A percentile compares a stretch with the other conserved stretches of the same genome.
phyloP scores from a whole-genome alignment of 2,888 invertebrate genomes.

The Acanthosoma haemorrhoidale region DNA sequence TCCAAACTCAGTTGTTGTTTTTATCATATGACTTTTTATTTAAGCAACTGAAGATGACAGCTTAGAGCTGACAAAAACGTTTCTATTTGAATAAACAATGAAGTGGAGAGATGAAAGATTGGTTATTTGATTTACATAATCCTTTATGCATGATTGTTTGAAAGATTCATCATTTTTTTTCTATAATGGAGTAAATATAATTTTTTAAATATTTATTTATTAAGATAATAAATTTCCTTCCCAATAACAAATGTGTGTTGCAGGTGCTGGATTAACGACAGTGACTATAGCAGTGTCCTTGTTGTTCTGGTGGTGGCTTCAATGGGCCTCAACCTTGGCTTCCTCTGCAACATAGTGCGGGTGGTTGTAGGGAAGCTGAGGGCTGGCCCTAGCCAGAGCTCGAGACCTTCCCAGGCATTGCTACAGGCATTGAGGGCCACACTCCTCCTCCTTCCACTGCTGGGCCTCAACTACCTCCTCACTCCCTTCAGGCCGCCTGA shows the following conservation, averaged over 20 bases:
- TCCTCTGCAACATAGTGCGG: slow-evolving; percentile 84
- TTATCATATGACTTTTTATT: no score
- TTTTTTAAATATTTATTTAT: not conserved
- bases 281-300: slow-evolving; percentile 64
- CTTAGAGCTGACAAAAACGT: no score
- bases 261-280: slow-evolving; percentile 74
- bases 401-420: slow-evolving; percentile 32
- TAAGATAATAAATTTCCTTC: not conserved
- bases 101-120: no score
- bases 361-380: slow-evolving; percentile 77
- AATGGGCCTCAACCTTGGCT: slow-evolving; percentile 73
- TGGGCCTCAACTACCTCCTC: slow-evolving; percentile 85
- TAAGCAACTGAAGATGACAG: no score
- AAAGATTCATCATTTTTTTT: no score
- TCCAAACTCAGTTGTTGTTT: no score
- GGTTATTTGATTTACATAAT: no score
- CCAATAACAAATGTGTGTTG: slow-evolving; percentile 19
- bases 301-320: slow-evolving; percentile 72
- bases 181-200: not conserved
- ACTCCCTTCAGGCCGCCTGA: slow-evolving; percentile 74
- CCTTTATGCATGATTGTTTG: no score
- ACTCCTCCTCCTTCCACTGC: slow-evolving; percentile 78
- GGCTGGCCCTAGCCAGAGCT: slow-evolving; percentile 34
- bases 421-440: slow-evolving; percentile 63
- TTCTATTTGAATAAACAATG: no score